Percentiles rank a stretch among this genome's conserved stretches.
Conservation (phyloP, 2,888 invertebrate species). For the Lasioglossum marginatum region DNA sequence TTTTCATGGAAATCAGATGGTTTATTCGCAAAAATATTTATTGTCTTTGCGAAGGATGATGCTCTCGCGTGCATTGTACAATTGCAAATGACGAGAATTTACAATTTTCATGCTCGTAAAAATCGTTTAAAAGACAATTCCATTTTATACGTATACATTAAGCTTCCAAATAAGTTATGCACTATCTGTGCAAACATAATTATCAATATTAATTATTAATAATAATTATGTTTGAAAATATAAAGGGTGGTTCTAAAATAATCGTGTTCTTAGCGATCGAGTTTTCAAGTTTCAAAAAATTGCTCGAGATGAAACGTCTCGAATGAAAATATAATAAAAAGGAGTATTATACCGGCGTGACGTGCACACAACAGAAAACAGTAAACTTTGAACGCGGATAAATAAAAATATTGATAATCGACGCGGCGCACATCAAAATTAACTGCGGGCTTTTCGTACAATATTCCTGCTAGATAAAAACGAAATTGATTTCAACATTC, state of each 20-base stretch:
- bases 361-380: background rate
- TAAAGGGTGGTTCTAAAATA: background rate
- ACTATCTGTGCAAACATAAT: background rate
- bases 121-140: background rate
- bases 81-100: background rate
- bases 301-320: background rate
- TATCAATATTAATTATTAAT: too few relatives aligned
- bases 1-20: background rate
- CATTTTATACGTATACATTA: background rate
- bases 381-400: conserved; percentile 34
- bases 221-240: background rate
- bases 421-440: background rate
- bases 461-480: background rate
- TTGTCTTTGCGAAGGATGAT: too few relatives aligned
- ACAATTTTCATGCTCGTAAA: background rate
- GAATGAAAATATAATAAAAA: background rate
- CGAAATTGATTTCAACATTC: background rate
- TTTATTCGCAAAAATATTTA: background rate
- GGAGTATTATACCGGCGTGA: background rate
- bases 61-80: background rate
- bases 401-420: conserved; percentile 16
- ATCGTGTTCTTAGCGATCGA: background rate
- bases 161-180: background rate
- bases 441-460: background rate
- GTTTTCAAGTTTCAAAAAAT: background rate